These are phyloP conservation scores for Cyphomyrmex costatus DNA, from an alignment of 1,140 invertebrate genomes.

Conservation along the genomic window DNA sequence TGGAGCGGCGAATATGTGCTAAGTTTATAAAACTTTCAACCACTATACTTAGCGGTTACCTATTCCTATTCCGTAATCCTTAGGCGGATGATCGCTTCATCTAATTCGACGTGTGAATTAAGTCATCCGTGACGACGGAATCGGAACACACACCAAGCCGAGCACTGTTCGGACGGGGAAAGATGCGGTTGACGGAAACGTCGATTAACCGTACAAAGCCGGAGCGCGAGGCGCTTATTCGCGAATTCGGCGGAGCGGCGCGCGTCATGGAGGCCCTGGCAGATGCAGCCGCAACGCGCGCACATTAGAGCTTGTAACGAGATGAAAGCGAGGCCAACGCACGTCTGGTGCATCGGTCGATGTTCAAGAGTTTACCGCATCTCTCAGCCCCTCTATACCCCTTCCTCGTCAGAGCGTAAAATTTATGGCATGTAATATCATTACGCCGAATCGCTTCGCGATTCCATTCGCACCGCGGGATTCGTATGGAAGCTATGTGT, in stretches of 20 bases:
- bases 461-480: constrained; percentile 49
- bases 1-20: not conserved
- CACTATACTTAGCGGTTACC: not conserved
- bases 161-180: not conserved
- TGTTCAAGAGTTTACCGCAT: constrained; percentile 42
- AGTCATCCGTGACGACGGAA: not conserved
- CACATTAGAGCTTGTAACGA: constrained; percentile 45
- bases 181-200: constrained; percentile 41
- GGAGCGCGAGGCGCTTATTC: not conserved
- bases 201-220: constrained; percentile 35
- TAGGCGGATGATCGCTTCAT: not conserved
- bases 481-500: constrained; percentile 29
- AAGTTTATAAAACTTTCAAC: not conserved
- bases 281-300: constrained; percentile 37
- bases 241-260: constrained; percentile 3
- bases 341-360: constrained; percentile 47
- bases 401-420: constrained; percentile 5
- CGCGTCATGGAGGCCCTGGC: not conserved
- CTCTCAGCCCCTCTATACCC: not conserved
- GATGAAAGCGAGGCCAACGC: constrained; percentile 34
- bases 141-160: not conserved
- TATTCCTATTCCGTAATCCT: not conserved
- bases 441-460: constrained; percentile 59
- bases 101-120: not conserved
- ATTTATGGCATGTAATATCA: constrained; percentile 73